Evolutionary conservation across 2,113 vertebrate species (phyloP).

Genomic region (Protobothrops mucrosquamatus): DNA sequence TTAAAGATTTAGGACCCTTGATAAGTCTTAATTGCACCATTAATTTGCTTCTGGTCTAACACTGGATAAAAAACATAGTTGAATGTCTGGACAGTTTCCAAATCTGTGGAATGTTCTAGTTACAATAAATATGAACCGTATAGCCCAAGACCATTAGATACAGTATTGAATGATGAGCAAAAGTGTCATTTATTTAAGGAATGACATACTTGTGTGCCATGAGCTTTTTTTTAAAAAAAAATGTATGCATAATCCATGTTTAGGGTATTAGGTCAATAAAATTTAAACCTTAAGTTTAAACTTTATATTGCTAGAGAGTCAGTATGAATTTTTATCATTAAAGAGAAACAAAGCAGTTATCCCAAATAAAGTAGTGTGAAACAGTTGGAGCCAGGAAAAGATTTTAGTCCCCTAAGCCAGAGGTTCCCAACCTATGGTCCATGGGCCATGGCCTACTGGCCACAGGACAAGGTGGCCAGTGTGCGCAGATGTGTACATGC

Average conservation of each 20-base stretch:
- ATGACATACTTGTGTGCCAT: conserved; percentile 53
- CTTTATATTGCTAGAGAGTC: conserved; percentile 38
- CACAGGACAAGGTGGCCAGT: too few species aligned
- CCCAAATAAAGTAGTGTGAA: background rate
- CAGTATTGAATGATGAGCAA: conserved; percentile 62
- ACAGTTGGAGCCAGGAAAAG: background rate
- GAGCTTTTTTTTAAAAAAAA: conserved; percentile 31
- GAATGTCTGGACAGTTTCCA: conserved; percentile 54
- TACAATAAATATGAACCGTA: conserved; percentile 44
- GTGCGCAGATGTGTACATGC: too few species aligned
- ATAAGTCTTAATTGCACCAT: conserved; percentile 64
- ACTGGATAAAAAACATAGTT: conserved; percentile 49
- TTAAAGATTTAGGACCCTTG: conserved; percentile 55
- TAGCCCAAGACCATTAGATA: conserved; percentile 53
- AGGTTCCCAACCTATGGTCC: too few species aligned
- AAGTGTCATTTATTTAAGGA: conserved; percentile 58
- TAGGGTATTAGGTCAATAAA: background rate
- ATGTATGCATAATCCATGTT: conserved; percentile 31
- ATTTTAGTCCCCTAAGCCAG: background rate
- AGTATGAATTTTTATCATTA: background rate
- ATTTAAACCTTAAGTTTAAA: conserved; percentile 32
- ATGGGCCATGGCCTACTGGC: too few species aligned
- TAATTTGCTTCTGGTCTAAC: conserved; percentile 56
- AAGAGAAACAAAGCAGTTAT: background rate
- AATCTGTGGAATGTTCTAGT: conserved; percentile 46